Evolutionary conservation across 2,888 invertebrate species (phyloP), one percentile per base, ranked within the genome.

Genomic region (Melipona bicolor): DNA sequence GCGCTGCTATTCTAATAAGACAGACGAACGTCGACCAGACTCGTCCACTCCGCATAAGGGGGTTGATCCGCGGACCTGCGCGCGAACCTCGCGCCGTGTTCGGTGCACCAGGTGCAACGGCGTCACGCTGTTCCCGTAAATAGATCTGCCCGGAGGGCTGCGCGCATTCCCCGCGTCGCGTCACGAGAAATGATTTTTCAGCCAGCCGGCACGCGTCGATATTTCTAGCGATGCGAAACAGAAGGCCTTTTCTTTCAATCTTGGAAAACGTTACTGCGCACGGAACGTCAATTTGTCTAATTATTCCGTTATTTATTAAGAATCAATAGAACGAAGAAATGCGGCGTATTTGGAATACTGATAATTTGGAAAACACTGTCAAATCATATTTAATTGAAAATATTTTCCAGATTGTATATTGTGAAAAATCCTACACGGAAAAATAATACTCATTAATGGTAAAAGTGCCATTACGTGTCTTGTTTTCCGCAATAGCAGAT

Each of bases 131-230:
- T 4, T 71, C 90, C 91, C 92, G 91, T 92, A 92, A 91, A 92
- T 92, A 92, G 92, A 92, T 91, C 86, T 88, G 83, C 80, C 75
- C 83, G 59, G 77, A 64, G 72, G 81, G 69, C 73, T 73, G 80
- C 69, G 74, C 80, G 81, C 79, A 73, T 73, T 73, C 36, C 68
- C 32, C n/a, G 79, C 52, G 49, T 9, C 43, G 43, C 43, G 43
- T 43, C 43, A 92, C 90, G 91, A 89, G 90, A 89, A 91, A 90
- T 91, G 89, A 93, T 93, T 92, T 93, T 92, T 91, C 50, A 91
- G 92, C 91, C 90, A 91, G 91, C 65, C 52, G 67, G n/a, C 65
- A 21, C 67, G 71, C 1, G 70, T 24, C 70, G 59, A 56, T 77
- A 50, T 50, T 50, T 9, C 50, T 65, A 80, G 56, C 49, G 27